These are phyloP conservation scores for Brachypterus glaber DNA, from an alignment of 2,888 invertebrate genomes.

Conservation along the genomic window DNA sequence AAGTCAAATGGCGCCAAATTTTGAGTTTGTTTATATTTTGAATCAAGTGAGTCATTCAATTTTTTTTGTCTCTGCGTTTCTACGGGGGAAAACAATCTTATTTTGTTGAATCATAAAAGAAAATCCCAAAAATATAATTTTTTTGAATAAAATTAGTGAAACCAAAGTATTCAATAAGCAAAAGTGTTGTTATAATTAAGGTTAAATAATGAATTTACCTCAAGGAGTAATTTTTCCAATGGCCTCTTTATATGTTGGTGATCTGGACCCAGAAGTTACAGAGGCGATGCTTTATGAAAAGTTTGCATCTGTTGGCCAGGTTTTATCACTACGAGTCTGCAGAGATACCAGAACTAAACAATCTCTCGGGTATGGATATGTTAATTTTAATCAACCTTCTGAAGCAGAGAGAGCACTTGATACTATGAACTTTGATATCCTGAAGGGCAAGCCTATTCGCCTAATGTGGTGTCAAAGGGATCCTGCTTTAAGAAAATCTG, in stretches of 20 bases:
- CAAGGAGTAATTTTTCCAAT: slow-evolving; percentile 64
- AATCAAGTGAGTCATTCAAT: background rate
- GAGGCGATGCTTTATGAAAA: slow-evolving; percentile 99
- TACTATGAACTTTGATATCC: slow-evolving; percentile 98
- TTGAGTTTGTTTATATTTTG: too few species aligned
- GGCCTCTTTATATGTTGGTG: slow-evolving; percentile 98
- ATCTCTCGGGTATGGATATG: slow-evolving; percentile 98
- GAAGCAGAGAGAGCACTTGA: slow-evolving; percentile 99
- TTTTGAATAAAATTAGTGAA: background rate
- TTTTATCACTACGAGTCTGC: slow-evolving; percentile 96
- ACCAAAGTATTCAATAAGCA: background rate
- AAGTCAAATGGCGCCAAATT: too few species aligned
- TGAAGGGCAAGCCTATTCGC: slow-evolving; percentile 94
- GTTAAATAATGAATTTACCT: slow-evolving; percentile 30
- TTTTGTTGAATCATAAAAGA: too few species aligned
- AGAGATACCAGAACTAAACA: slow-evolving; percentile 94
- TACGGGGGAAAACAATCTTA: slow-evolving; percentile 16
- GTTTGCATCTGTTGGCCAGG: slow-evolving; percentile 96
- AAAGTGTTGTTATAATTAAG: slow-evolving; percentile 6
- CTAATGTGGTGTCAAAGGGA: slow-evolving; percentile 99
- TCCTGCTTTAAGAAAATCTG: slow-evolving; percentile 94
- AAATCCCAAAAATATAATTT: too few species aligned
- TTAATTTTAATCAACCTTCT: slow-evolving; percentile 97
- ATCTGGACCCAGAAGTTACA: slow-evolving; percentile 95
- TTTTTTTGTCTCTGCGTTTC: slow-evolving; percentile 9